Conservation (phyloP, 2,888 invertebrate species). For the Zhuqinia jingwanae region DNA sequence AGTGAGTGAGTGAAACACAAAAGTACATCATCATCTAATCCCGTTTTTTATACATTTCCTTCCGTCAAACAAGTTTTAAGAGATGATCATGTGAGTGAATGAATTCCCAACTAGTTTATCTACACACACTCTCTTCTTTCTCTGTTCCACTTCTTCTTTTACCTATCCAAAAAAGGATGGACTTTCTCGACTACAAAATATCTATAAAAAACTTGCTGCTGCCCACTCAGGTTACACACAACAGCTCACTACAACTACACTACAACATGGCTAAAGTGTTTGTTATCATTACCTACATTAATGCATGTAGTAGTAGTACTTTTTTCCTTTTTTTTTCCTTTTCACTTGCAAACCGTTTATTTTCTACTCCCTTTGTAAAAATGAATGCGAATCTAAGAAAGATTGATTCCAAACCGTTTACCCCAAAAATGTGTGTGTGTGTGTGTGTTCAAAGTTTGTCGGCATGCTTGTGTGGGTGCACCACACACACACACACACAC, state of each 20-base stretch:
- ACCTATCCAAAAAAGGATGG: background rate
- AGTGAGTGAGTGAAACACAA: background rate
- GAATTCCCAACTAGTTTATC: background rate
- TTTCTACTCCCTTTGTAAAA: constrained; percentile 3
- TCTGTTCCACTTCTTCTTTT: background rate
- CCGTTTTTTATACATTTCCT: too few relatives aligned
- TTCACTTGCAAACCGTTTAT: background rate
- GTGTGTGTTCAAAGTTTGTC: background rate
- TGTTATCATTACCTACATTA: background rate
- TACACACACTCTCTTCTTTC: background rate
- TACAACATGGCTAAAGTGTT: too few relatives aligned
- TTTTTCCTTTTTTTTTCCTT: background rate
- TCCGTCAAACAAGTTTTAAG: too few relatives aligned
- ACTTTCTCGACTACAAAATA: too few relatives aligned
- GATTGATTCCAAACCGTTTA: constrained; percentile 37
- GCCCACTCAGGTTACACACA: background rate
- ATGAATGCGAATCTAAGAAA: background rate
- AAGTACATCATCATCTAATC: too few relatives aligned
- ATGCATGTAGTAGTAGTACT: background rate
- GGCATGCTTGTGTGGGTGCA: background rate
- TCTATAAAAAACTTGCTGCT: too few relatives aligned
- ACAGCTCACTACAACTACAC: background rate
- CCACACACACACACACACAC: background rate
- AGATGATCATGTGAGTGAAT: background rate
- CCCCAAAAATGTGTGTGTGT: background rate